Conservation (phyloP, 2,113 vertebrate genomes). For the Notarius quadriscutis region DNA sequence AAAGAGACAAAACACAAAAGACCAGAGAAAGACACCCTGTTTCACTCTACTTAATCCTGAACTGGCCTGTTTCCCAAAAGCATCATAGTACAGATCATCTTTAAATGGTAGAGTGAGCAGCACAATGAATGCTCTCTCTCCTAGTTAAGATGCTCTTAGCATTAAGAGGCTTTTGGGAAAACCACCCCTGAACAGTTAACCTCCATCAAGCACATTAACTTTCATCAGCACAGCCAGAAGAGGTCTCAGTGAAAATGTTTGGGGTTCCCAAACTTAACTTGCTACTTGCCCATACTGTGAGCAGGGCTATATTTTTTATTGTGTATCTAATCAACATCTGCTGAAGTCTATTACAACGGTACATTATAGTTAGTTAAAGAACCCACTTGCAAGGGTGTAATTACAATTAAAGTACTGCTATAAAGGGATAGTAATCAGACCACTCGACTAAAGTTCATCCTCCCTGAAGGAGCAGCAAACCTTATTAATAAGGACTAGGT, state of each 20-base stretch:
- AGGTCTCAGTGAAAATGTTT: background rate
- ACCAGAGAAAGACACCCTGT: background rate
- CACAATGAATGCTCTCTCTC: too few species aligned
- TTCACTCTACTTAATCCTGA: background rate
- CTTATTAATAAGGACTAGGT: background rate
- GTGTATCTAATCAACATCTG: background rate
- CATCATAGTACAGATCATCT: too few species aligned
- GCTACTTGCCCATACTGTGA: background rate
- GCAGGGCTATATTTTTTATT: background rate
- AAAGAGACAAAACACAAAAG: background rate
- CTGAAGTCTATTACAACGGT: background rate
- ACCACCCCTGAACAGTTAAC: background rate
- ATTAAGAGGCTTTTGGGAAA: too few species aligned
- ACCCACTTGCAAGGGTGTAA: background rate
- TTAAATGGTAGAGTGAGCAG: too few species aligned
- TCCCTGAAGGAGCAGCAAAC: background rate
- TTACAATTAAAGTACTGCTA: background rate
- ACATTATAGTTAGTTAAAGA: background rate
- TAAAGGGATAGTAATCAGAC: constrained; percentile 9
- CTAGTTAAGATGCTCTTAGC: too few species aligned
- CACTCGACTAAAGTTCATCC: background rate
- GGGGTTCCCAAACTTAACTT: background rate
- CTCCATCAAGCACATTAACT: background rate
- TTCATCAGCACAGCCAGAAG: background rate
- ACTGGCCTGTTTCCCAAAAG: too few species aligned